Base-by-base conservation (phyloP, 2,888 invertebrate genomes). In the Lathronympha strigana region DNA sequence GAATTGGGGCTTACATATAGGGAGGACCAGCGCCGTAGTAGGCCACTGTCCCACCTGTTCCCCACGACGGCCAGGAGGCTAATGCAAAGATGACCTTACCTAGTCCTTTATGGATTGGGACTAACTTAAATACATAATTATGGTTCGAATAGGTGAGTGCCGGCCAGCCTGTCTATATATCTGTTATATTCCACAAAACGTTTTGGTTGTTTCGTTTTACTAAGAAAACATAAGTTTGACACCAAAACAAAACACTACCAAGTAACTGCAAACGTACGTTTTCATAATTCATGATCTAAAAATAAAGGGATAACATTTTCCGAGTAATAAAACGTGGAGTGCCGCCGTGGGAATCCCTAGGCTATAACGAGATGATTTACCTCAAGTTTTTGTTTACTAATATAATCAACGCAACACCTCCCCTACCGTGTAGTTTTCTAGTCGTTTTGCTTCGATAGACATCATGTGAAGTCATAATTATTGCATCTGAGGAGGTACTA, bases 371-470 rank as follows among this genome's bases (percentile, higher is more conserved):
- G 19, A 53, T 36, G 33, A 15, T 40, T 58, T 47, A 38, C 47
- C 6, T 40, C 45, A 53, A 49, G 31, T 66, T 66, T 66, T 66
- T 66, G 53, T 53, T 61, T 36, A 47, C 53, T 23, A 40, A 61
- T 40, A 40, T 60, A 54, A 66, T 33, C 28, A 21, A 23, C 53
- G 38, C 53, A 33, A 33, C 45, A 43, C 51, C 58, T 60, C 51
- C 60, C 53, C 45, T 60, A 53, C 15, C 53, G 21, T 53, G 58
- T 64, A 36, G 25, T 36, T 60, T 64, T 45, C 43, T 58, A 51
- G 9, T 28, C n/a, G 53, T 53, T 36, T 28, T 47, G 60, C 60
- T 28, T 53, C 28, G 47, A 1, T 60, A 38, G 25, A 6, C 25
- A 25, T 25, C 9, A 17, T 33, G 49, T 49, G 58, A 47, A 43